These are phyloP conservation scores for Thamnophis elegans DNA, from an alignment of 2,797 vertebrate species.

Conservation along the genomic window DNA sequence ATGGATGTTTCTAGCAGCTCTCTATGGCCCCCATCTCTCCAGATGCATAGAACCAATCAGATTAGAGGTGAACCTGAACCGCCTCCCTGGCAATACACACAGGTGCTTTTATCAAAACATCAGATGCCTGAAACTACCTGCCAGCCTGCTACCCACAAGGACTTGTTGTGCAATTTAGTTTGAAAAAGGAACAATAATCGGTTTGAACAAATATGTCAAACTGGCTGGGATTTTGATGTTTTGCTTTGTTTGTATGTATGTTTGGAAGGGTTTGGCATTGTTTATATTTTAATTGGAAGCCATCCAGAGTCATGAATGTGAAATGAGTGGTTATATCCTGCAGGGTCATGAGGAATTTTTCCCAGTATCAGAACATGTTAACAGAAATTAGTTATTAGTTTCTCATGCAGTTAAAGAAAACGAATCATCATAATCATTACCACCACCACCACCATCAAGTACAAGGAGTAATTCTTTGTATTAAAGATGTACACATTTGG, in stretches of 20 bases:
- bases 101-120: neutral
- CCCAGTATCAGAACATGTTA: neutral
- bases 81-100: neutral
- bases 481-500: neutral
- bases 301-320: neutral
- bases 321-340: neutral
- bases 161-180: neutral
- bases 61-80: neutral
- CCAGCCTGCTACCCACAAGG: neutral
- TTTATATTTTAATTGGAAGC: neutral
- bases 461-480: neutral
- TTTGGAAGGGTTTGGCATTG: neutral
- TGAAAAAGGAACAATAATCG: neutral
- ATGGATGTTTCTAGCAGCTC: neutral
- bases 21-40: neutral
- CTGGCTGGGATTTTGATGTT: neutral
- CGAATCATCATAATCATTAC: neutral
- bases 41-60: no score
- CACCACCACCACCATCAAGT: neutral
- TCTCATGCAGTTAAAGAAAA: neutral
- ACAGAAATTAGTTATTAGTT: neutral
- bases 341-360: neutral
- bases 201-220: neutral
- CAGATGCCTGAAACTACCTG: neutral
- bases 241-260: neutral